These are phyloP conservation scores for Machimus atricapillus DNA, from an alignment of 2,888 invertebrate species.

Conservation along the genomic window DNA sequence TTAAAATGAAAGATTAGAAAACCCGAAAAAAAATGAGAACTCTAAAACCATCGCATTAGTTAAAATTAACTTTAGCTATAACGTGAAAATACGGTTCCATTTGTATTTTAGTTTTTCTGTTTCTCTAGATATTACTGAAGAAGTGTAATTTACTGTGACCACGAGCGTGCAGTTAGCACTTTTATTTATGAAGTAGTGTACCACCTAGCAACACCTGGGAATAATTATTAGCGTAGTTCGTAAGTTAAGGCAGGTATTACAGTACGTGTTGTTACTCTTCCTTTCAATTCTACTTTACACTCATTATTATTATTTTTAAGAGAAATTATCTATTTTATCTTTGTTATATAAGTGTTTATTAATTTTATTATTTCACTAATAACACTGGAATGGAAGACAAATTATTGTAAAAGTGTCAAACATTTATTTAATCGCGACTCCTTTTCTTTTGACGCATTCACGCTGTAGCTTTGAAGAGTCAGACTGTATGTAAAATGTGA, in stretches of 20 bases:
- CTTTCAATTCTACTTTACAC: neutral
- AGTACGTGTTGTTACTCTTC: neutral
- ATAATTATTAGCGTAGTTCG: neutral
- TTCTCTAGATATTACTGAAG: neutral
- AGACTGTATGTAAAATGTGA: neutral
- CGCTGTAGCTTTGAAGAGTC: neutral
- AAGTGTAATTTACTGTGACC: neutral
- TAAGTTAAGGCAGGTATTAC: conserved; percentile 1
- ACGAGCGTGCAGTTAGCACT: neutral
- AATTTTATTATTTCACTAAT: conserved; percentile 23
- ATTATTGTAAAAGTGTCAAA: conserved; percentile 6
- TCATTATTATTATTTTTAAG: conserved; percentile 11
- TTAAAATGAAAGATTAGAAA: neutral
- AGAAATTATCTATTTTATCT: neutral
- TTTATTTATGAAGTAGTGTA: conserved; percentile 1
- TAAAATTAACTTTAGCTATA: conserved; percentile 6
- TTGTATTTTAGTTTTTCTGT: neutral
- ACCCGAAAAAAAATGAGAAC: conserved; percentile 1
- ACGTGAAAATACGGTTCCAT: conserved; percentile 1
- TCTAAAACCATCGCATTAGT: conserved; percentile 30
- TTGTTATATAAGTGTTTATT: conserved; percentile 14
- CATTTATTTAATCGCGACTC: neutral
- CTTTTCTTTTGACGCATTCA: neutral
- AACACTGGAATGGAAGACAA: conserved; percentile 23
- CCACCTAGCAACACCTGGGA: neutral